These are phyloP conservation scores for Gasteruption jaculator DNA, from an alignment of 2,888 invertebrate species.

Conservation along the genomic window DNA sequence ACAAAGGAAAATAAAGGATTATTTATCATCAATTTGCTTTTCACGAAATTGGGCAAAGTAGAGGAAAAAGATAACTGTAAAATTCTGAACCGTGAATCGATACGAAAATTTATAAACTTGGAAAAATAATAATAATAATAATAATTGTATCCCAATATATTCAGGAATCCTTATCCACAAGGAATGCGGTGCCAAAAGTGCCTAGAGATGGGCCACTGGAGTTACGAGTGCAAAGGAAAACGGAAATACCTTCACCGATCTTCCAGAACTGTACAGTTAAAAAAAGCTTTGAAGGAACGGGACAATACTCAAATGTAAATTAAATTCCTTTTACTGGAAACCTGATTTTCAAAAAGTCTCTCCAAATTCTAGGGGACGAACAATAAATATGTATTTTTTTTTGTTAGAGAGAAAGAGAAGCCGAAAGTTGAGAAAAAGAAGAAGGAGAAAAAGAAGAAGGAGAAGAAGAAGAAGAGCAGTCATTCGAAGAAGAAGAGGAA, in stretches of 20 bases:
- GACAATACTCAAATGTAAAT: constrained; percentile 46
- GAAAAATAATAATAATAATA: background rate
- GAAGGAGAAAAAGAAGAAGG: constrained; percentile 17
- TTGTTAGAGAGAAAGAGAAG: constrained; percentile 24
- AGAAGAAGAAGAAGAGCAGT: constrained; percentile 23
- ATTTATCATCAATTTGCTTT: too few relatives aligned
- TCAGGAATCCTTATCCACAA: constrained; percentile 60
- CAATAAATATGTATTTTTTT: constrained; percentile 8
- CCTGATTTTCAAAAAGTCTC: too few relatives aligned
- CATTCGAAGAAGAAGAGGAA: constrained; percentile 28
- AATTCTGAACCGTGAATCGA: too few relatives aligned
- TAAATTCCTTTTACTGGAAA: constrained; percentile 2
- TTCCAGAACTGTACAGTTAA: constrained; percentile 77
- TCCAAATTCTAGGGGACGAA: background rate
- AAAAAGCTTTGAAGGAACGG: constrained; percentile 60
- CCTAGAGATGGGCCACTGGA: constrained; percentile 89
- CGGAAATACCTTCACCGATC: constrained; percentile 81
- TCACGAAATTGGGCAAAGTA: too few relatives aligned
- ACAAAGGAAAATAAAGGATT: too few relatives aligned
- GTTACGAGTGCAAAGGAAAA: constrained; percentile 88
- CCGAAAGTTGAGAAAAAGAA: constrained; percentile 20
- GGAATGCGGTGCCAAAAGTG: constrained; percentile 89
- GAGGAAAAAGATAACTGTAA: too few relatives aligned
- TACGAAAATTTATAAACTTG: too few relatives aligned
- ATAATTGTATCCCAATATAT: constrained; percentile 2